Conservation (phyloP, 1,140 invertebrate species). For the Thaumatotibia leucotreta region DNA sequence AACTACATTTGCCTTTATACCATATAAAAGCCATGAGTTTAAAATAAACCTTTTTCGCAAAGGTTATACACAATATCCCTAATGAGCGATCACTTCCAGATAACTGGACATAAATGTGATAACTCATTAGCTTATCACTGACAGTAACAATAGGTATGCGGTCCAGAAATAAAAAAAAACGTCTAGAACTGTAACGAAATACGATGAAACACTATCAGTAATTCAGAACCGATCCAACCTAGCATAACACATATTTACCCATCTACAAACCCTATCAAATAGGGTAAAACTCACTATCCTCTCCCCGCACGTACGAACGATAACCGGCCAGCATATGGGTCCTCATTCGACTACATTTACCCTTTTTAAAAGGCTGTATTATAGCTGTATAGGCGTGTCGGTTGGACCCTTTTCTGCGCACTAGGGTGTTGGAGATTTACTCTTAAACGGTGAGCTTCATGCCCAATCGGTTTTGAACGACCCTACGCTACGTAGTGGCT, state of each 20-base stretch:
- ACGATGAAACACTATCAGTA: not conserved
- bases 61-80: too few relatives aligned
- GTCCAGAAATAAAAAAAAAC: too few relatives aligned
- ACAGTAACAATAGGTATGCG: too few relatives aligned
- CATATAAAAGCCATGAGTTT: too few relatives aligned
- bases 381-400: not conserved
- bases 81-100: too few relatives aligned
- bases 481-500: not conserved
- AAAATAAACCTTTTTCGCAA: too few relatives aligned
- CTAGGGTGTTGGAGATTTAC: slow-evolving; percentile 25
- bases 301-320: not conserved
- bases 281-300: not conserved
- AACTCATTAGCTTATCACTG: too few relatives aligned
- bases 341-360: not conserved
- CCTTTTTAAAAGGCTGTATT: not conserved
- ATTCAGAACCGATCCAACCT: not conserved
- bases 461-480: not conserved
- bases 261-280: not conserved
- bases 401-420: not conserved
- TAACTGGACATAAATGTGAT: too few relatives aligned
- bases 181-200: not conserved
- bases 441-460: slow-evolving; percentile 15
- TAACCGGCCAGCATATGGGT: not conserved
- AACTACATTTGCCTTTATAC: too few relatives aligned
- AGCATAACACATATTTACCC: not conserved